Evolutionary conservation across 2,888 invertebrate genomes (phyloP), one percentile per base, ranked within the genome.

Genomic region (Noctua pronuba): DNA sequence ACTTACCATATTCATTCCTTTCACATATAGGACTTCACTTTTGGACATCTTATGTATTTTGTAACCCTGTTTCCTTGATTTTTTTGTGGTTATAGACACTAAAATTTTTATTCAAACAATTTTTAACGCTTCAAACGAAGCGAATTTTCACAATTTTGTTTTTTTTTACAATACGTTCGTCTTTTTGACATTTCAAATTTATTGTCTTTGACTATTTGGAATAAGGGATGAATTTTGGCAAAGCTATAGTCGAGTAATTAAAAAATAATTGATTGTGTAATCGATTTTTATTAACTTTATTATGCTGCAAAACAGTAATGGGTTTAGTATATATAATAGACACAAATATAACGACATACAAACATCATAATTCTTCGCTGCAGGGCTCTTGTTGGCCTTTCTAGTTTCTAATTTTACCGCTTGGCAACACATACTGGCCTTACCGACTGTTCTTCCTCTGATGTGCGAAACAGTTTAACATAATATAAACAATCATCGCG

Each of bases 21-120:
- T 94, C 24, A 94, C 92, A 70, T 94, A 95, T 1, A 95, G 87
- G 71, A 93, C 77, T 82, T 93, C 92, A 73, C 87, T 90, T 82
- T 90, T 90, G 35, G 93, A 89, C 94, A 94, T 94, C 64, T 81
- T 85, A 60, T n/a, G 72, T 69, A 21, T 49, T 66, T 73, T 49
- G 21, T 60, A 69, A 65, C 16, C 21, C 44, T 60, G 71, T 75
- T 77, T 76, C 49, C 78, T 73, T 49, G 65, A 73, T 49, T 85
- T 83, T 77, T 71, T 79, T 79, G 66, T 49, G 68, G 24, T 65
- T 75, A 49, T 24, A n/a, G 64, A 62, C 70, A 88, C 88, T 85
- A 64, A 70, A 85, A 78, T 68, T 84, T 82, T 38, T 60, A 68
- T 55, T 60, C 28, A 64, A 75, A 74, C 28, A 75, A 71, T 75